Evolutionary conservation across 1,140 invertebrate genomes (phyloP), one percentile per base, ranked within the genome.

Genomic region (Heterodera schachtii): DNA sequence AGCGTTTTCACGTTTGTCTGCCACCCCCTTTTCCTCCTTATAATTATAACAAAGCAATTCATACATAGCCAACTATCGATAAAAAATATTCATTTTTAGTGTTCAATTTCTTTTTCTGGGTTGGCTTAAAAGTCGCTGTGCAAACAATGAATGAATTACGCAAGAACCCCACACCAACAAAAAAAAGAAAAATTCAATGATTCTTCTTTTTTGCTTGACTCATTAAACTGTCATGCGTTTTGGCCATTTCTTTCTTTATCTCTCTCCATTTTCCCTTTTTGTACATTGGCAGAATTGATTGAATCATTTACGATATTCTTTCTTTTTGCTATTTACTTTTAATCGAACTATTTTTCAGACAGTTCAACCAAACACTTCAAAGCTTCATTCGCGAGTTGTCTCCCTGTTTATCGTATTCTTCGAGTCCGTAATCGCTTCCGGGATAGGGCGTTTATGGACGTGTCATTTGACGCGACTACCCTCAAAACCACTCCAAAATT

Each of bases 401-500:
- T 19, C 57, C 19, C 16, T 19, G 4, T 64, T 19, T 13, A 19
- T 64, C 57, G 19, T 21, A 71, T 71, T 70, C 41, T 70, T 71
- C 19, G 69, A 71, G 69, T 71, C 69, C 69, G 44, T 71, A 71
- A 16, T 71, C 81, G 81, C 80, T 73, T 81, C 75, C 67, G 80
- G 84, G 86, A 87, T 79, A 83, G 84, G 70, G 88, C 82, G 86
- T 90, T 80, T 89, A 87, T 87, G 86, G 86, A 89, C 84, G 75
- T 90, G 85, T 67, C 75, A 79, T 79, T 79, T 80, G 64, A 69
- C 66, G 71, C 64, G 19, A 78, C 82, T 71, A 71, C 69, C 86
- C 77, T 70, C 44, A 44, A 70, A 83, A 70, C 70, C 19, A 47
- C 43, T 73, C 69, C 69, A 87, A 89, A 81, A 90, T 90, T 90